These are phyloP conservation scores for Sylvia borin DNA, from an alignment of 2,797 vertebrate species.

Conservation along the genomic window DNA sequence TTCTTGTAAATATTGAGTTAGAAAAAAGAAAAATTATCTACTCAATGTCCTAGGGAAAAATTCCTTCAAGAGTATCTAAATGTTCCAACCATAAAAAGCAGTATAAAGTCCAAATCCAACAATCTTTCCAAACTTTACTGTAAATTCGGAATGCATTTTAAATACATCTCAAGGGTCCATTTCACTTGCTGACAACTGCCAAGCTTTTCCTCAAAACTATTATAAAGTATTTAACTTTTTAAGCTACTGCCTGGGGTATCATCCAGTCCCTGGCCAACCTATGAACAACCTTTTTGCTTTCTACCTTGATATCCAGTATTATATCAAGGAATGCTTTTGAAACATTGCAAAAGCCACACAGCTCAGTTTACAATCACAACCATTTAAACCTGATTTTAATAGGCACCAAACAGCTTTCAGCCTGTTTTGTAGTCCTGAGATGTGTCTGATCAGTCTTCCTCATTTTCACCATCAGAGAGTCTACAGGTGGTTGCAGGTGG, in stretches of 20 bases:
- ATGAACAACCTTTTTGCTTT: accelerated
- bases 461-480: background rate
- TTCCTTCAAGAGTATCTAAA: background rate
- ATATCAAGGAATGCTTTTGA: background rate
- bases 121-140: background rate
- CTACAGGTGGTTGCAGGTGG: accelerated
- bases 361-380: background rate
- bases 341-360: background rate
- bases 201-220: background rate
- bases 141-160: background rate
- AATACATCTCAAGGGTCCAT: background rate
- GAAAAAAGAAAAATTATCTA: background rate
- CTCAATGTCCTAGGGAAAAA: background rate
- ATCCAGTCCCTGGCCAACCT: accelerated
- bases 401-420: background rate
- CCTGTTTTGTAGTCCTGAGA: background rate
- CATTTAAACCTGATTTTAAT: background rate
- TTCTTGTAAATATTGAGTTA: background rate
- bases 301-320: background rate
- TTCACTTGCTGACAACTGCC: background rate
- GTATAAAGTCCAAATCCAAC: background rate
- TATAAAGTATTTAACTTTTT: background rate
- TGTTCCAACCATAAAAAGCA: background rate
- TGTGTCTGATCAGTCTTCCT: accelerated
- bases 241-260: background rate